These are phyloP conservation scores for Trichechus manatus DNA, from an alignment of 2,113 vertebrate genomes.

Conservation along the genomic window DNA sequence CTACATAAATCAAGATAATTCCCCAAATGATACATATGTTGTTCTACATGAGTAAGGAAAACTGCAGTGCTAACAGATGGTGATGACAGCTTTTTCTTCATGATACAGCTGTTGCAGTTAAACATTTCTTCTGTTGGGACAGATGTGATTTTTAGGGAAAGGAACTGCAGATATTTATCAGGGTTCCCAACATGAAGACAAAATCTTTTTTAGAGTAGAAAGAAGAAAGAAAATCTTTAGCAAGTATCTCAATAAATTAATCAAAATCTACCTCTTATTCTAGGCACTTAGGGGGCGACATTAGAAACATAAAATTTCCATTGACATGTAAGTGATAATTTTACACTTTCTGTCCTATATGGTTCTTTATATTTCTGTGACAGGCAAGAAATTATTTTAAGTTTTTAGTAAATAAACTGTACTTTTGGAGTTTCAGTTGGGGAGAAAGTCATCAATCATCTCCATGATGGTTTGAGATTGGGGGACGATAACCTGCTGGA, in stretches of 20 bases:
- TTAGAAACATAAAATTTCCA: background rate
- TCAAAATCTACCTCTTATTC: background rate
- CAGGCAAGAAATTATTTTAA: background rate
- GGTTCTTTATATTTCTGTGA: background rate
- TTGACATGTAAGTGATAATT: background rate
- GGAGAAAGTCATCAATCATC: background rate
- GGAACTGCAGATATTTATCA: background rate
- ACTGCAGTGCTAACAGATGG: background rate
- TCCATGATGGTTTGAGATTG: background rate
- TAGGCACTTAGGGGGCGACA: background rate
- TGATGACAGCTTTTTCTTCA: background rate
- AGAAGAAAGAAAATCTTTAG: background rate
- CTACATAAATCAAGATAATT: background rate
- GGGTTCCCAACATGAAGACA: background rate
- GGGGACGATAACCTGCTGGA: rapidly evolving
- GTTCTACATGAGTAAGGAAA: background rate
- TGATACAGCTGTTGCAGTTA: background rate
- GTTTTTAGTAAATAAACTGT: background rate
- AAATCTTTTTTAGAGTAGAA: background rate
- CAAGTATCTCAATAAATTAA: background rate
- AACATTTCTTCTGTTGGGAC: background rate
- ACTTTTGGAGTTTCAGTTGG: background rate
- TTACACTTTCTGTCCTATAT: background rate
- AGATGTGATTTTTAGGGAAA: background rate
- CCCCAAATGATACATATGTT: background rate